Conservation (phyloP, 2,888 invertebrate genomes). For the Abrostola tripartita region DNA sequence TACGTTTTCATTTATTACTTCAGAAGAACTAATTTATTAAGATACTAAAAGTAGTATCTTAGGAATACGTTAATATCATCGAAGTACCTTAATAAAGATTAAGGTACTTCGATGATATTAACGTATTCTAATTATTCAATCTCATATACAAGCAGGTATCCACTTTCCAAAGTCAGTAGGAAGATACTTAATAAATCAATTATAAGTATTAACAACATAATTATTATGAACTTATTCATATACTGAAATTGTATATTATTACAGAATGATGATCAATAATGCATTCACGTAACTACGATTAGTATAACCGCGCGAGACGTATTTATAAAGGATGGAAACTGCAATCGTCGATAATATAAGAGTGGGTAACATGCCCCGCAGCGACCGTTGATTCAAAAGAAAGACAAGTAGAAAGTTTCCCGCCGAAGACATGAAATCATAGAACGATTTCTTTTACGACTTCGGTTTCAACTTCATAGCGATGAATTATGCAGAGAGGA, state of each 20-base stretch:
- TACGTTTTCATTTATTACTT: not conserved
- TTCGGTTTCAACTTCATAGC: slow-evolving; percentile 88
- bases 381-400: slow-evolving; percentile 80
- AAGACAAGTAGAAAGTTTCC: slow-evolving; percentile 84
- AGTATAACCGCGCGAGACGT: slow-evolving; percentile 33
- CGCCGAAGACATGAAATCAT: slow-evolving; percentile 87
- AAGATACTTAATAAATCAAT: too few relatives aligned
- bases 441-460: slow-evolving; percentile 88
- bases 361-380: slow-evolving; percentile 62
- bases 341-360: slow-evolving; percentile 64
- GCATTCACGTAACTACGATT: slow-evolving; percentile 5
- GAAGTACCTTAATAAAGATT: too few relatives aligned
- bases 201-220: too few relatives aligned
- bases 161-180: too few relatives aligned
- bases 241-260: too few relatives aligned
- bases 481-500: slow-evolving; percentile 88
- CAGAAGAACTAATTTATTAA: not conserved
- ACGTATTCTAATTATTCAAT: too few relatives aligned
- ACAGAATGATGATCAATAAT: too few relatives aligned
- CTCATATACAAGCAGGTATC: too few relatives aligned
- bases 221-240: too few relatives aligned
- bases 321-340: slow-evolving; percentile 55
- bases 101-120: too few relatives aligned
- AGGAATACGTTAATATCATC: too few relatives aligned
- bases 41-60: too few relatives aligned